phyloP scores from a whole-genome alignment of 2,113 vertebrate species.

The Actenoides lindsayi region DNA sequence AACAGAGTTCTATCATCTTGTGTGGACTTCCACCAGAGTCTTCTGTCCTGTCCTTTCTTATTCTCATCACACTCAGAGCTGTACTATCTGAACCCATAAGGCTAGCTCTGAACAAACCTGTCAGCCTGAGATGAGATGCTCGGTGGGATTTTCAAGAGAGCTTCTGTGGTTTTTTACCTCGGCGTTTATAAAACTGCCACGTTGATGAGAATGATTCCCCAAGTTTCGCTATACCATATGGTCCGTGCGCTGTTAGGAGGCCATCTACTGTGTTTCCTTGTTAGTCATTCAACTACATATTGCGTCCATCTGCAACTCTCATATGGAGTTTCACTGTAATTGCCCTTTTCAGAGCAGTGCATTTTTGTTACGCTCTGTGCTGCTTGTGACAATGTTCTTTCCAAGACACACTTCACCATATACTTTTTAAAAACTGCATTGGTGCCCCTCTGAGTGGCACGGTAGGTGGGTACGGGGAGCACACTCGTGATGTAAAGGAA shows the following conservation, averaged over 20 bases:
- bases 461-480: fast-evolving
- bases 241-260: constrained; percentile 51
- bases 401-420: neutral
- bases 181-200: constrained; percentile 46
- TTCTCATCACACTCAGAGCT: neutral
- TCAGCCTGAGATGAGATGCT: constrained; percentile 4
- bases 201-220: constrained; percentile 41
- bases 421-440: neutral
- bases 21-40: neutral
- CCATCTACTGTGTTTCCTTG: constrained; percentile 61
- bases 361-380: constrained; percentile 28
- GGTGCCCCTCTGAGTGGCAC: neutral
- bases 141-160: constrained; percentile 19
- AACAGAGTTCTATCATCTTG: neutral
- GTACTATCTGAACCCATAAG: neutral
- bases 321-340: constrained; percentile 46
- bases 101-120: constrained; percentile 18
- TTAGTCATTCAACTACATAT: constrained; percentile 68
- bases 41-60: neutral
- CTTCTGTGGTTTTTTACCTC: constrained; percentile 41
- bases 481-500: neutral
- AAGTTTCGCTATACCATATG: constrained; percentile 54
- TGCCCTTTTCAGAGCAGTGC: constrained; percentile 51
- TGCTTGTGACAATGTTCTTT: constrained; percentile 1
- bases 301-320: constrained; percentile 63